Base-by-base conservation (phyloP, 2,113 vertebrate genomes). In the Gobiocypris rarus region DNA sequence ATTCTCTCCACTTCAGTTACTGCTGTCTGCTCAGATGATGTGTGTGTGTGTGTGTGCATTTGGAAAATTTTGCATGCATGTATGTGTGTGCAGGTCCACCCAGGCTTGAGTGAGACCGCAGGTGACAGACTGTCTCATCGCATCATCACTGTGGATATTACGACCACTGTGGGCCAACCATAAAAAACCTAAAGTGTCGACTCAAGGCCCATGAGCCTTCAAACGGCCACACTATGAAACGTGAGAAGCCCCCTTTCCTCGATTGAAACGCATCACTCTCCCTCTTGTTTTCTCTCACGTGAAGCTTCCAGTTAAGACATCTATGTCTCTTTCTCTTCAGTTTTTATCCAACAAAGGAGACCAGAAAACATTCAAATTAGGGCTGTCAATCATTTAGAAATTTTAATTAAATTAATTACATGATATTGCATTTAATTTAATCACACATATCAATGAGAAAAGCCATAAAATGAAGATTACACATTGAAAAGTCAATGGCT, bases 41-140 rank as follows among this genome's bases (percentile, higher is more conserved):
- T 67, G 38, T 6, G 34, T 8, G 13, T 76, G 34, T 61, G 34
- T 17, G 14, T 26, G 31, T 31, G 65, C 28, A 56, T 82, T 52
- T 67, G 43, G 61, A 81, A 67, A 50, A 22, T 48, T 63, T 24
- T 22, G 58, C 14, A 7, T 19, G 41, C 76, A 3, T 43, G 22
- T 78, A 31, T 61, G 77, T 67, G 65, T 24, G 3, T 0, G 22
- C 14, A 70, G 65, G 65, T 70, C 80, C 6, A 38, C 10, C 56
- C 65, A 41, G 80, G 24, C 19, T 82, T 82, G 80, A 82, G 63
- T 26, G 45, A 82, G 50, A 71, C 17, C 17, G 7, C 80, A 82
- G 80, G 65, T 82, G 80, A 82, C 80, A 70, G 48, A 82, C 65
- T 71, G 80, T 82, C 80, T 82, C 45, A 71, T 70, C 14, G 65